Conservation (phyloP, 2,113 vertebrate genomes). For the Epinephelus moara region DNA sequence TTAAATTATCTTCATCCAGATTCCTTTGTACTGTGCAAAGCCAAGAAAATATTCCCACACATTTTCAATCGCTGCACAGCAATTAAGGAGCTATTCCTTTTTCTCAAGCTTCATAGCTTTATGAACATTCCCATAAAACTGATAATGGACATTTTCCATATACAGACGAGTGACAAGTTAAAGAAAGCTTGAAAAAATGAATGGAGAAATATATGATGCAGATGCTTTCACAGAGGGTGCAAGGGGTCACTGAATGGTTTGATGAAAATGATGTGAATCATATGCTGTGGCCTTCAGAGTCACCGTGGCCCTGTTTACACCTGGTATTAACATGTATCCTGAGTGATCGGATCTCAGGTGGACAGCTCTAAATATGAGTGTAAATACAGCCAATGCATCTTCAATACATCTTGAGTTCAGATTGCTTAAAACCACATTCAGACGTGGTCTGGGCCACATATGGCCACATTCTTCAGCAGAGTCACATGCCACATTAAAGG, state of each 20-base stretch:
- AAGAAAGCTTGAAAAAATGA: conserved; percentile 5
- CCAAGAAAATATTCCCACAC: conserved; percentile 36
- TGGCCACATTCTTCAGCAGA: too few species aligned
- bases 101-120: not conserved
- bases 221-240: not conserved
- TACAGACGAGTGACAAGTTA: not conserved
- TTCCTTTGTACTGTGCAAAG: conserved; percentile 8
- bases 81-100: not conserved
- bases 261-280: conserved; percentile 6
- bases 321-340: too few species aligned
- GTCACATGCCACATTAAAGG: too few species aligned
- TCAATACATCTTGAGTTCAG: too few species aligned
- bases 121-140: conserved; percentile 1
- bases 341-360: too few species aligned
- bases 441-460: too few species aligned
- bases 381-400: too few species aligned
- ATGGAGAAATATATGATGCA: not conserved
- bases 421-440: too few species aligned
- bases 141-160: conserved; percentile 8
- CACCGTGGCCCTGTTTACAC: not conserved
- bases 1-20: conserved; percentile 13
- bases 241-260: conserved; percentile 2
- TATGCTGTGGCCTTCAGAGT: not conserved
- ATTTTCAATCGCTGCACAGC: conserved; percentile 11
- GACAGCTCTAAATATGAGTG: too few species aligned